A percentile compares a stretch with the other conserved stretches of the same genome.
Evolutionary conservation across 1,140 invertebrate genomes (phyloP).

Genomic region (Drosophila prosaltans): DNA sequence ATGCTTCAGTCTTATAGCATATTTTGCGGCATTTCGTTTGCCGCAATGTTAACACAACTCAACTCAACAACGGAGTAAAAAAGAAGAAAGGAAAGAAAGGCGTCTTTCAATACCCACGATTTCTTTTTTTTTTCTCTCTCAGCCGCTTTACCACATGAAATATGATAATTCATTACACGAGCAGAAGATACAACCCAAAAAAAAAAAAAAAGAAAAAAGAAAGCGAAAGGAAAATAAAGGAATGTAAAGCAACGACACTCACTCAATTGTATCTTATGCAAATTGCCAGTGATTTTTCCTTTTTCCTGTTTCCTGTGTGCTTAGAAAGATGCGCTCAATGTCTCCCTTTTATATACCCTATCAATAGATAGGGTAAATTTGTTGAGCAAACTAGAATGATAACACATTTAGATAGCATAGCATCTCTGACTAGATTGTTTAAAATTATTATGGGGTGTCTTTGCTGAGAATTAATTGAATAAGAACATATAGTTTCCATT

Average conservation of each 20-base stretch:
- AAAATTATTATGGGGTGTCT: too few relatives aligned
- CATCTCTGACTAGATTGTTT: too few relatives aligned
- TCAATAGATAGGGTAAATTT: not conserved
- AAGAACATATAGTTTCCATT: too few relatives aligned
- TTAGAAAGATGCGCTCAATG: constrained; percentile 14
- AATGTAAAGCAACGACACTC: constrained; percentile 70
- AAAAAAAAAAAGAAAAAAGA: constrained; percentile 27
- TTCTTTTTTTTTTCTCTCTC: constrained; percentile 7
- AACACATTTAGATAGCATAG: too few relatives aligned
- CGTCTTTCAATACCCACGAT: constrained; percentile 15
- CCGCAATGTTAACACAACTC: constrained; percentile 30
- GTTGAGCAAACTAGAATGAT: not conserved
- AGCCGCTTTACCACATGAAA: constrained; percentile 68
- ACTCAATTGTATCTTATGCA: constrained; percentile 82
- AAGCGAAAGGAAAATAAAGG: constrained; percentile 17
- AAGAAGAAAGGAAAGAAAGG: constrained; percentile 69
- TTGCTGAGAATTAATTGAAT: too few relatives aligned
- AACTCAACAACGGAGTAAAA: constrained; percentile 38
- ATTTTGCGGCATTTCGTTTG: constrained; percentile 74
- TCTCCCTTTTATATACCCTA: not conserved
- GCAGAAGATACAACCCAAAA: constrained; percentile 42
- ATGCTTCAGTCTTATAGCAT: constrained; percentile 66
- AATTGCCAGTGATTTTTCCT: constrained; percentile 82
- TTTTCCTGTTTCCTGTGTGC: constrained; percentile 55
- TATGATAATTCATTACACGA: constrained; percentile 81